Evolutionary conservation across 2,888 invertebrate genomes (phyloP).

Genomic region (Scotopteryx bipunctaria): DNA sequence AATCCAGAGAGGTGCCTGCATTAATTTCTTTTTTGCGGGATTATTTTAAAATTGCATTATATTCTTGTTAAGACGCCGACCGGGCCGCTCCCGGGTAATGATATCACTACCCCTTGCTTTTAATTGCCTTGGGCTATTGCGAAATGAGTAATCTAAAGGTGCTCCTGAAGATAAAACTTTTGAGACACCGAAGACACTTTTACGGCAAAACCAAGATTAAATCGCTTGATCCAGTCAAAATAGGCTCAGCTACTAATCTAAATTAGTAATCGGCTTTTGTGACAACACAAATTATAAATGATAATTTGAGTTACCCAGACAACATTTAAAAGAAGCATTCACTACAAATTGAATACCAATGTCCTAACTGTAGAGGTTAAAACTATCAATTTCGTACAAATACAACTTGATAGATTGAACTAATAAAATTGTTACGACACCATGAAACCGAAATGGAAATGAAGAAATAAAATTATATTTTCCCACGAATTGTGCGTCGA

Average conservation of each 20-base stretch:
- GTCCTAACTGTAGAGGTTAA: too few species aligned
- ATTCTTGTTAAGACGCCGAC: slow-evolving; percentile 79
- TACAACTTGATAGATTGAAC: slow-evolving; percentile 24
- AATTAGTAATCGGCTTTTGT: slow-evolving; percentile 22
- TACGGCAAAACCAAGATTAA: slow-evolving; percentile 31
- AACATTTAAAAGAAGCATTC: too few species aligned
- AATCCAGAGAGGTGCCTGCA: slow-evolving; percentile 82
- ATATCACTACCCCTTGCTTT: slow-evolving; percentile 81
- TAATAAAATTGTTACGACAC: slow-evolving; percentile 50
- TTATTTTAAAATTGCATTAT: slow-evolving; percentile 84
- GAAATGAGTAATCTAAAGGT: slow-evolving; percentile 81
- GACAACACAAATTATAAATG: not conserved
- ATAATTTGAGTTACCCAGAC: too few species aligned
- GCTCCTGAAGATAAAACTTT: slow-evolving; percentile 75
- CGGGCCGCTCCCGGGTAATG: slow-evolving; percentile 74
- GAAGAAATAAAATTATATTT: slow-evolving; percentile 69
- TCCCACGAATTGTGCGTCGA: slow-evolving; percentile 71
- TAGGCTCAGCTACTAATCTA: slow-evolving; percentile 31
- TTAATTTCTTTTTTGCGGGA: slow-evolving; percentile 83
- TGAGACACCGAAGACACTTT: slow-evolving; percentile 57
- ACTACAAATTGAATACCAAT: too few species aligned
- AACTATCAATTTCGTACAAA: slow-evolving; percentile 16
- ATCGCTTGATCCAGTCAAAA: slow-evolving; percentile 34
- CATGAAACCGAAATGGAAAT: slow-evolving; percentile 57
- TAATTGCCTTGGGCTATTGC: slow-evolving; percentile 82